phyloP scores from a whole-genome alignment of 2,113 vertebrate genomes.

The Microtus pennsylvanicus region DNA sequence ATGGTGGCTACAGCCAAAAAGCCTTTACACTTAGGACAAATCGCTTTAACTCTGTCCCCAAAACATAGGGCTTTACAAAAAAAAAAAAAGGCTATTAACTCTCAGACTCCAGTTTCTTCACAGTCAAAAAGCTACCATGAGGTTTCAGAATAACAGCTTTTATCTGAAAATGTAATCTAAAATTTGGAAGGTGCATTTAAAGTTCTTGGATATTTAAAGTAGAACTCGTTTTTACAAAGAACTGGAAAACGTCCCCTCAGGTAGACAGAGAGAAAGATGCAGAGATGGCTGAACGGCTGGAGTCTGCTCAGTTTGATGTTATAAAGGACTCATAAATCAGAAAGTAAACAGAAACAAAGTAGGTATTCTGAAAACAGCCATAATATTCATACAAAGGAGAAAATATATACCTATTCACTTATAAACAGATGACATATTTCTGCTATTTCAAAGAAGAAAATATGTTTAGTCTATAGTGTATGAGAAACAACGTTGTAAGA shows the following conservation, averaged over 20 bases:
- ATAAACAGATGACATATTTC: constrained; percentile 30
- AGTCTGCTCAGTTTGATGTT: background rate
- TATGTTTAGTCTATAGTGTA: background rate
- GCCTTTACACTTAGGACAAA: constrained; percentile 72
- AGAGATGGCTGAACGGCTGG: background rate
- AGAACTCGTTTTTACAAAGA: constrained; percentile 43
- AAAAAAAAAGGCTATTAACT: constrained; percentile 63
- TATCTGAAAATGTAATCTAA: constrained; percentile 69
- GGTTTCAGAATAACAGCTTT: constrained; percentile 8
- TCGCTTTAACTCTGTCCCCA: constrained; percentile 80
- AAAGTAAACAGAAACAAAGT: constrained; percentile 81
- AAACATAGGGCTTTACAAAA: constrained; percentile 69
- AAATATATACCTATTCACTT: constrained; percentile 6
- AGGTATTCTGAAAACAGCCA: constrained; percentile 68
- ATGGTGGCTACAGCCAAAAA: constrained; percentile 68
- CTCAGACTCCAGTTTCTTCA: constrained; percentile 56
- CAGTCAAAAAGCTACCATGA: background rate
- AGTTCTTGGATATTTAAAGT: constrained; percentile 18
- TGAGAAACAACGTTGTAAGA: background rate
- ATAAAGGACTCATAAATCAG: constrained; percentile 71
- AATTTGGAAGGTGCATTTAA: background rate
- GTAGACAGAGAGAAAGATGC: background rate
- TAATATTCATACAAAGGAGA: constrained; percentile 60
- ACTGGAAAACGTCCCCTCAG: constrained; percentile 13
- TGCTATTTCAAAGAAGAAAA: constrained; percentile 62